Evolutionary conservation across 2,797 vertebrate genomes (phyloP), one percentile per base, ranked within the genome.

Genomic region (Phoxinus dragarum): DNA sequence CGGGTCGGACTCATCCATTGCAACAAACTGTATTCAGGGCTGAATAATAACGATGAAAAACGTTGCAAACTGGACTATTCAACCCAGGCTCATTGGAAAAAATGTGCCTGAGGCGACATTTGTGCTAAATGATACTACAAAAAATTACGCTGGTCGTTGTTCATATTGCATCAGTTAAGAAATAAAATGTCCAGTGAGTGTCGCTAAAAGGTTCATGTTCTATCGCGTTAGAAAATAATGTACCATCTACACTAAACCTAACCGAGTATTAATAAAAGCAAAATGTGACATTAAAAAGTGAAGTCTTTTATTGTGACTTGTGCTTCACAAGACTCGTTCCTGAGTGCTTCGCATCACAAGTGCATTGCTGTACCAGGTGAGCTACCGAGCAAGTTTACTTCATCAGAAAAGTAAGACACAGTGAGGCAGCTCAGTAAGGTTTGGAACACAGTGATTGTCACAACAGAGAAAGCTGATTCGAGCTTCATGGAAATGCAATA

Each of bases 401-500:
- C 31, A 36, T 36, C 31, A 36, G 9, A 52, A 42, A 71, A 52
- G 72, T 3, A 17, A 10, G 21, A 52, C 27, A 4, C 44, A 44
- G 14, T 31, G 40, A 44, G 68, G 5, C 5, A 12, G 40, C 12
- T 44, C 69, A 16, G 23, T 72, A 8, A 44, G 40, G 69, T 44
- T 34, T 77, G 52, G 27, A 23, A 47, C 10, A 64, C 9, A 21
- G 7, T 16, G 2, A 61, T 31, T 78, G 23, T 61, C 76, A 44
- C 4, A 47, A 44, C 59, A 79, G 34, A 71, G 5, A 56, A 11
- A 14, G 47, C 14, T 27, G 47, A 40, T 44, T 49, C 61, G 52
- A 19, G 31, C 14, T 71, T 81, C 27, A 16, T 67, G 23, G 42
- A 38, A 77, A 67, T 66, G 82, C 75, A 81, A 47, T 67, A 16